These are phyloP conservation scores for Panzeria rudis DNA, from an alignment of 2,888 invertebrate species.

Conservation along the genomic window DNA sequence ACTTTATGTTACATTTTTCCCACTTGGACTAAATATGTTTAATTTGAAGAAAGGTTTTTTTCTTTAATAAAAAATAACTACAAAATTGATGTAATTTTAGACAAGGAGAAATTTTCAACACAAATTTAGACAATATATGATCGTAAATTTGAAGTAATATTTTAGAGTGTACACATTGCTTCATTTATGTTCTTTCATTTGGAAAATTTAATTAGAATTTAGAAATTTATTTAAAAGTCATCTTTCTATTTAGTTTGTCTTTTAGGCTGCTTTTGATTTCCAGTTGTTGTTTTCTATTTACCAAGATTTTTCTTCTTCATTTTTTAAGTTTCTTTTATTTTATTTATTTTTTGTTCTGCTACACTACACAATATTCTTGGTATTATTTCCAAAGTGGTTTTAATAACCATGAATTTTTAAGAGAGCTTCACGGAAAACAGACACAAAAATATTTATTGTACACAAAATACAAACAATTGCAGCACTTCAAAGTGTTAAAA, in stretches of 20 bases:
- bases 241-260: background rate
- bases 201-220: background rate
- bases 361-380: background rate
- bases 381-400: conserved; percentile 12
- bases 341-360: background rate
- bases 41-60: too few relatives aligned
- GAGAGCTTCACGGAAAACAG: background rate
- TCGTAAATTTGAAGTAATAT: too few relatives aligned
- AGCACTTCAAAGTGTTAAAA: conserved; percentile 51
- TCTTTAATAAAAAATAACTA: too few relatives aligned
- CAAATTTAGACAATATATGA: too few relatives aligned
- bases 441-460: conserved; percentile 8
- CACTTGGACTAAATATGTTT: too few relatives aligned
- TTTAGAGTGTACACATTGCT: too few relatives aligned
- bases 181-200: background rate
- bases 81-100: too few relatives aligned
- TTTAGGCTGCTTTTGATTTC: background rate
- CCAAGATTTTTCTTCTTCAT: too few relatives aligned
- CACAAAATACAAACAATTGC: conserved; percentile 25
- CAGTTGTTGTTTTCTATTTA: too few relatives aligned
- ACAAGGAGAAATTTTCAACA: too few relatives aligned
- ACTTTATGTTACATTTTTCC: too few relatives aligned
- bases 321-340: background rate
- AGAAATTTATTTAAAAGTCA: background rate
- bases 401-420: conserved; percentile 24